Percentiles rank a stretch among this genome's conserved stretches.
Conservation (phyloP, 2,888 invertebrate genomes). For the Drosophila lacicola region DNA sequence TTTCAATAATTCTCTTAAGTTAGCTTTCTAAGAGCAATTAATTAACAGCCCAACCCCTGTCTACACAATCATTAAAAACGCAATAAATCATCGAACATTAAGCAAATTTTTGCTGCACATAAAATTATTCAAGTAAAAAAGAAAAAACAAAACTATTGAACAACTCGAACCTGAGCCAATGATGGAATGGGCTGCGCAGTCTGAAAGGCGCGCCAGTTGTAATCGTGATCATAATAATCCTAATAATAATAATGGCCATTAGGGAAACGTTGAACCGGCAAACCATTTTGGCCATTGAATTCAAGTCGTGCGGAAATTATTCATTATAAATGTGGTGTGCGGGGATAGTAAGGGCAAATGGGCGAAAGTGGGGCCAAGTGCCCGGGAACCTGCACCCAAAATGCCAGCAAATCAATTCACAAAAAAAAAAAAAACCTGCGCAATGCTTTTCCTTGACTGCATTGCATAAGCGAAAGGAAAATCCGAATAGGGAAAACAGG, state of each 20-base stretch:
- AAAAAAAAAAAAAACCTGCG: constrained; percentile 37
- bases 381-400: constrained; percentile 35
- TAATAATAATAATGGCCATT: constrained; percentile 77
- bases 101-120: constrained; percentile 35
- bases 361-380: background rate
- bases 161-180: constrained; percentile 7
- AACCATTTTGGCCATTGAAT: constrained; percentile 73
- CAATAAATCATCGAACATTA: constrained; percentile 66
- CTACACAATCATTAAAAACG: constrained; percentile 57
- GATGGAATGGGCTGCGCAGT: constrained; percentile 9
- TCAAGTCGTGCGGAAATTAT: constrained; percentile 77
- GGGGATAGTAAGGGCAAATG: background rate
- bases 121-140: constrained; percentile 33
- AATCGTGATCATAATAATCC: constrained; percentile 63
- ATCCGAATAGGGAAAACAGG: background rate
- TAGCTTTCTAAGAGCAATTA: constrained; percentile 11
- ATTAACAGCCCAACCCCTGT: constrained; percentile 11
- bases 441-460: constrained; percentile 34
- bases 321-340: constrained; percentile 68
- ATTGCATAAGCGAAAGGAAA: constrained; percentile 45
- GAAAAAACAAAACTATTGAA: constrained; percentile 37
- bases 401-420: constrained; percentile 71
- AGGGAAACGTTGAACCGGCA: constrained; percentile 67
- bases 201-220: constrained; percentile 45
- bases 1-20: background rate